Evolutionary conservation across 2,113 vertebrate species (phyloP).

Genomic region (Nothoprocta perdicaria): DNA sequence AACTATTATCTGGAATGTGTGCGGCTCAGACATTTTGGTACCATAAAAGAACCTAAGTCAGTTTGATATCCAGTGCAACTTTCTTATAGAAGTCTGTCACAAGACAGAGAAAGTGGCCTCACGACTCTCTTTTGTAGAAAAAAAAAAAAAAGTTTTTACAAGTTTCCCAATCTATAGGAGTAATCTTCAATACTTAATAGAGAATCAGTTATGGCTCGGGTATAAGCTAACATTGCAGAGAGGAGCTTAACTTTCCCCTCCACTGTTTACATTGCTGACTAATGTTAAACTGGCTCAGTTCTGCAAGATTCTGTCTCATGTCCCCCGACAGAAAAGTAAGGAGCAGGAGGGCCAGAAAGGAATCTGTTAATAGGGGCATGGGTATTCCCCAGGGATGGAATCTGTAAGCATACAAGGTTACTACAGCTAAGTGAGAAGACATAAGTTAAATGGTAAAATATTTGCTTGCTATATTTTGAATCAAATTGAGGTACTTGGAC

Average conservation of each 20-base stretch:
- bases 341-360: not conserved
- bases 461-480: not conserved
- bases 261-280: not conserved
- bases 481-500: not conserved
- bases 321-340: not conserved
- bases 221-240: not conserved
- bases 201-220: not conserved
- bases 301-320: not conserved
- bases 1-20: not conserved
- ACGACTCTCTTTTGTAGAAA: not conserved
- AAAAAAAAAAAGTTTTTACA: not conserved
- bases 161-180: not conserved
- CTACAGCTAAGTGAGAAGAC: not conserved
- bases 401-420: too few species aligned
- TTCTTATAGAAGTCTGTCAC: not conserved
- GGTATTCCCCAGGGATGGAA: too few species aligned
- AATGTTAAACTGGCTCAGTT: not conserved
- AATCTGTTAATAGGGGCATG: not conserved
- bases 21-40: not conserved
- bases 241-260: not conserved
- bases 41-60: not conserved
- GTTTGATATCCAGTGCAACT: not conserved
- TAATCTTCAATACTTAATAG: not conserved
- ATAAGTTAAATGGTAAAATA: not conserved
- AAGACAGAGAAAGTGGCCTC: not conserved